Percentiles rank a stretch among this genome's conserved stretches.
phyloP scores from a whole-genome alignment of 2,888 invertebrate genomes.

The Anthophora plumipes region DNA sequence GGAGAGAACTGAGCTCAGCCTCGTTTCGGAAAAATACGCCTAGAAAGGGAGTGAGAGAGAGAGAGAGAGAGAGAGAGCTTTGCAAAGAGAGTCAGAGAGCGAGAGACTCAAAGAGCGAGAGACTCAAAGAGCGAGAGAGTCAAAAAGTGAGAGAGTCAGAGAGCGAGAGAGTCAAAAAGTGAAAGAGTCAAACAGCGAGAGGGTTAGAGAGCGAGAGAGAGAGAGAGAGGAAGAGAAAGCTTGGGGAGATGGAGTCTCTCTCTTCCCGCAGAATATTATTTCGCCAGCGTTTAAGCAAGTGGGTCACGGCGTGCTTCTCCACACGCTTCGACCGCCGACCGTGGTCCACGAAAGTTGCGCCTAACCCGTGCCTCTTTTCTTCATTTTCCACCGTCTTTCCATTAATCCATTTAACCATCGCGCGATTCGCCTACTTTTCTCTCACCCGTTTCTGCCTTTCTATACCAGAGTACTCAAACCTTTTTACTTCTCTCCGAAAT shows the following conservation, averaged over 20 bases:
- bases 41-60: neutral
- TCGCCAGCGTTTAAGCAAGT: slow-evolving; percentile 72
- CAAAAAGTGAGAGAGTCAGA: neutral
- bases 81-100: too few species aligned
- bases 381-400: neutral
- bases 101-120: too few species aligned
- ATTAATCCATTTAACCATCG: slow-evolving; percentile 5
- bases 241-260: slow-evolving; percentile 51
- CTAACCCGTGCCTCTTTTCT: slow-evolving; percentile 12
- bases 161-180: too few species aligned
- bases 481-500: too few species aligned
- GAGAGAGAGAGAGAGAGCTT: too few species aligned
- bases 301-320: slow-evolving; percentile 66
- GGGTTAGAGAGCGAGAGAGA: neutral
- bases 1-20: slow-evolving; percentile 26
- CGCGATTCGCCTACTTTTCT: slow-evolving; percentile 10
- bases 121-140: neutral
- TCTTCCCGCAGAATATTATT: slow-evolving; percentile 70
- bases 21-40: slow-evolving; percentile 44
- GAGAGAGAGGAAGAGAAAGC: too few species aligned
- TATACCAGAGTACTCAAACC: too few species aligned
- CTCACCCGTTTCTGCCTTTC: slow-evolving; percentile 1
- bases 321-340: slow-evolving; percentile 59
- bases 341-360: slow-evolving; percentile 51
- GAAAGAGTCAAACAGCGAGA: neutral